Evolutionary conservation across 2,797 vertebrate species (phyloP).

Genomic region (Lerista edwardsae): DNA sequence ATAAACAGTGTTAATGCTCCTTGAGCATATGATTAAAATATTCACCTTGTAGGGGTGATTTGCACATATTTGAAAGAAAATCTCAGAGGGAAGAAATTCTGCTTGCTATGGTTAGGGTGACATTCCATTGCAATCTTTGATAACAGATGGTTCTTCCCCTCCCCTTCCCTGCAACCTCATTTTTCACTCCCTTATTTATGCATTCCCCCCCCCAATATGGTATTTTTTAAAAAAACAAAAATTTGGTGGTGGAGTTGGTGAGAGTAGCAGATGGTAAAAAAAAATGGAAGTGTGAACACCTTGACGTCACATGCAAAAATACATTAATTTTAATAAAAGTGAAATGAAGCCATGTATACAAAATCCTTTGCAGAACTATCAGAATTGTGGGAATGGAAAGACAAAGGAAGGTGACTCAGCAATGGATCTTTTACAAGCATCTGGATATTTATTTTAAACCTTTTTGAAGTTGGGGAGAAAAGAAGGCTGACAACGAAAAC

Average conservation of each 20-base stretch:
- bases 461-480: neutral
- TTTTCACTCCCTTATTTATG: neutral
- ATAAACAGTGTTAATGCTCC: neutral
- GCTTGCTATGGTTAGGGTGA: neutral
- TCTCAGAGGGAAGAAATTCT: neutral
- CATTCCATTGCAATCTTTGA: neutral
- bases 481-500: neutral
- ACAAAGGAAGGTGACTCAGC: neutral
- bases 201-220: neutral
- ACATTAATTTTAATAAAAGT: slow-evolving; percentile 3
- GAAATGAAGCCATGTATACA: neutral
- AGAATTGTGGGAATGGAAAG: neutral
- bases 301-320: neutral
- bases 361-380: neutral
- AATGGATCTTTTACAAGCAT: neutral
- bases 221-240: neutral
- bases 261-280: neutral
- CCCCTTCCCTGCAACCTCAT: neutral
- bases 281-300: slow-evolving; percentile 1
- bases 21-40: neutral
- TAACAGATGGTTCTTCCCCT: neutral
- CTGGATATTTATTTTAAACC: neutral
- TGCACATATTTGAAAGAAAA: neutral
- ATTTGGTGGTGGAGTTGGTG: neutral
- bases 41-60: neutral